phyloP scores from a whole-genome alignment of 1,140 invertebrate species.

The Papilio aristodemus region DNA sequence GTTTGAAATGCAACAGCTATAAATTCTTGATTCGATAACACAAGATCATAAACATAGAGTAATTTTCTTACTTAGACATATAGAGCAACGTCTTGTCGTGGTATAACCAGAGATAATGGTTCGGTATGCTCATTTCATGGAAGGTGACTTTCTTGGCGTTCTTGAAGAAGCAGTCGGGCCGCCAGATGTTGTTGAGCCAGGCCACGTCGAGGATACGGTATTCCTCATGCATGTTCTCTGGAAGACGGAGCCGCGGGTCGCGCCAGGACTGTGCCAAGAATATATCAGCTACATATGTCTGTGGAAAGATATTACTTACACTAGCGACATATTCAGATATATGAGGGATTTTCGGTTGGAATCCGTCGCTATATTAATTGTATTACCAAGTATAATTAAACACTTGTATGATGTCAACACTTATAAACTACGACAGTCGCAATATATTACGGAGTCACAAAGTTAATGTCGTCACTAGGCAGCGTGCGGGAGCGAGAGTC shows the following conservation, averaged over 20 bases:
- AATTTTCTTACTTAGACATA: conserved; percentile 90
- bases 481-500: too few relatives aligned
- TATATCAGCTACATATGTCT: conserved; percentile 96
- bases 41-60: not conserved
- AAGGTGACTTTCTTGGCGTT: conserved; percentile 96
- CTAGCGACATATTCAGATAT: too few relatives aligned
- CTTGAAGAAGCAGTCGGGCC: conserved; percentile 95
- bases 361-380: too few relatives aligned
- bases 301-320: too few relatives aligned
- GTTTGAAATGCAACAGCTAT: too few relatives aligned
- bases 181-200: conserved; percentile 94
- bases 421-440: too few relatives aligned
- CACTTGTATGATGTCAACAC: too few relatives aligned
- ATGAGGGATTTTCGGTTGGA: too few relatives aligned
- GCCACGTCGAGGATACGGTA: conserved; percentile 94
- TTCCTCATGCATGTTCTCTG: conserved; percentile 95
- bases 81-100: conserved; percentile 94
- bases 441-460: too few relatives aligned
- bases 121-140: conserved; percentile 96
- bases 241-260: conserved; percentile 90
- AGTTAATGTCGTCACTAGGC: too few relatives aligned
- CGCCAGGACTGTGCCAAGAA: conserved; percentile 95
- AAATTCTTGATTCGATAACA: not conserved
- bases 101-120: conserved; percentile 95
- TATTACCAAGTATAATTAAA: too few relatives aligned